Conservation (phyloP, 2,113 vertebrate genomes). For the Hippocampus barbouri region DNA sequence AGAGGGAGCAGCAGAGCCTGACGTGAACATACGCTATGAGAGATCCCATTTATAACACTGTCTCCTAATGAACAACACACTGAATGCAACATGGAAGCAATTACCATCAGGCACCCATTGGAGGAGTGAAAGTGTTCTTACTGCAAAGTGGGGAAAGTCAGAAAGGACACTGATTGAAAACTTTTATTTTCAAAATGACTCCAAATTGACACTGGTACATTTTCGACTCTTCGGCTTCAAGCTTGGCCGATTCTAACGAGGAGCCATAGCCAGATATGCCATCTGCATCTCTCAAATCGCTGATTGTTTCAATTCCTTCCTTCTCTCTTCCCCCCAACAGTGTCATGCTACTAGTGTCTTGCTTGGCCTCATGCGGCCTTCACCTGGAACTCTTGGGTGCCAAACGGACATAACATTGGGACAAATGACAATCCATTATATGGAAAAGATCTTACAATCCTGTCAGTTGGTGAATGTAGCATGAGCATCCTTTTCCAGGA, state of each 20-base stretch:
- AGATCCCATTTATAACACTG: constrained; percentile 66
- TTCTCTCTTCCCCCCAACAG: not conserved
- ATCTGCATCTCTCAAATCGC: constrained; percentile 54
- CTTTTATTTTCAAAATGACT: constrained; percentile 34
- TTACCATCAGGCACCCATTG: constrained; percentile 60
- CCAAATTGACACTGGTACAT: constrained; percentile 28
- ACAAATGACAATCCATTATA: not conserved
- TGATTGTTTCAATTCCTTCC: constrained; percentile 39
- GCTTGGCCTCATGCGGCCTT: constrained; percentile 8
- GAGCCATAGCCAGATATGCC: constrained; percentile 49
- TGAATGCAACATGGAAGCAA: constrained; percentile 52
- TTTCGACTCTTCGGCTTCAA: constrained; percentile 18
- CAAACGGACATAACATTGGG: not conserved
- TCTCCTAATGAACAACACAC: constrained; percentile 63
- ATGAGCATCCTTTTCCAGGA: not conserved
- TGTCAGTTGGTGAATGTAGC: not conserved
- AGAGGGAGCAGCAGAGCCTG: constrained; percentile 62
- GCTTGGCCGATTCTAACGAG: constrained; percentile 23
- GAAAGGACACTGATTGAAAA: constrained; percentile 32
- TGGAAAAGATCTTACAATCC: not conserved
- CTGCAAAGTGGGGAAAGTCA: constrained; percentile 38
- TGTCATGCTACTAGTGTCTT: constrained; percentile 9
- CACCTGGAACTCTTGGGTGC: not conserved
- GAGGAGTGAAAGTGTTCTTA: constrained; percentile 55
- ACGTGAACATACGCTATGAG: constrained; percentile 67